Conservation (phyloP, 2,113 vertebrate species). For the Eulemur rufifrons region DNA sequence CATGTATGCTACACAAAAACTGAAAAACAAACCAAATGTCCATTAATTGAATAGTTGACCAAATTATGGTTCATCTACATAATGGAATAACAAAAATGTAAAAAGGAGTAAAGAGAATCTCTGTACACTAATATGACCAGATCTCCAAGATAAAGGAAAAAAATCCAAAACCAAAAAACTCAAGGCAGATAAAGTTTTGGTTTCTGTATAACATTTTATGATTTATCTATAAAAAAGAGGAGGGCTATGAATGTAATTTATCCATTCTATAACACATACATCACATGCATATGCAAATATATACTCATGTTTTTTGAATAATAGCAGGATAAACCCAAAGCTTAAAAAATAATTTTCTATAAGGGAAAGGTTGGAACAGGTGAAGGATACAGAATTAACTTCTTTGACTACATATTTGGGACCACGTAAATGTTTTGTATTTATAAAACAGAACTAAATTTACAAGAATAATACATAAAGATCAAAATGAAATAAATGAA, state of each 20-base stretch:
- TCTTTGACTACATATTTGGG: background rate
- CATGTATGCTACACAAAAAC: background rate
- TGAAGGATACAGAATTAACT: background rate
- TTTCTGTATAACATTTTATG: background rate
- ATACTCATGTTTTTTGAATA: background rate
- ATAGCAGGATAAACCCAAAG: background rate
- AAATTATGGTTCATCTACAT: background rate
- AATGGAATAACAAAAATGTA: background rate
- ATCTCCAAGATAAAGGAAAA: background rate
- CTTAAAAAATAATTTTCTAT: background rate
- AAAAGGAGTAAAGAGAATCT: background rate
- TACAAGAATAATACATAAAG: background rate
- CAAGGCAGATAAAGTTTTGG: background rate
- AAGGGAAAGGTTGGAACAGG: background rate
- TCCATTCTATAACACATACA: background rate
- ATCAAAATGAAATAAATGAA: background rate
- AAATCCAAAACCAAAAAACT: background rate
- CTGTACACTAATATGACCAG: background rate
- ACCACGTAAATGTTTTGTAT: background rate
- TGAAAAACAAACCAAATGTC: background rate
- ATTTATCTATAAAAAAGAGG: background rate
- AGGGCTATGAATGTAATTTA: background rate
- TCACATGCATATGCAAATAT: background rate
- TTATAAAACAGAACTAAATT: background rate
- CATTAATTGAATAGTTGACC: background rate